Evolutionary conservation across 1,140 invertebrate species (phyloP), one percentile per base, ranked within the genome.

Genomic region (Ooceraea biroi): DNA sequence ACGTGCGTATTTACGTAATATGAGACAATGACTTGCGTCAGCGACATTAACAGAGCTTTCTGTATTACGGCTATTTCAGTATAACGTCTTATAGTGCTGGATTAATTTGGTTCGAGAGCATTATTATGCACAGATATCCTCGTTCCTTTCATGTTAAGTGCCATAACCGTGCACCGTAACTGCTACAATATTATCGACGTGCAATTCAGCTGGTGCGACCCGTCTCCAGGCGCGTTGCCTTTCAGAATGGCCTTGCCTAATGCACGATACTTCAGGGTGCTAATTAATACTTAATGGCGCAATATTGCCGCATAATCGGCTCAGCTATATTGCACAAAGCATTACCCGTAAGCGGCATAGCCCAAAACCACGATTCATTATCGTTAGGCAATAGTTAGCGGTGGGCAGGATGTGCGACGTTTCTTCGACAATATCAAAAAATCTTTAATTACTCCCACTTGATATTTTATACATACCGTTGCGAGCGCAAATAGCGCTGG

Each of bases 231-330:
- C 36, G 27, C 30, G 27, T 63, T 57, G 41, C 77, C 52, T 74
- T 36, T 78, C 52, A 12, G 1, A 44, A 61, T 82, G 27, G 48
- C 5, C 27, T 52, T 22, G 36, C 19, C 14, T 66, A 60, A 60
- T 61, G 71, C 50, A 73, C 41, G n/a, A 78, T 76, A 76, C 73
- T 89, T 76, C 50, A 44, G 25, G 46, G 19, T 12, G 46, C 52
- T 88, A 89, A 89, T 89, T 89, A 89, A 85, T 85, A 89, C 83
- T 87, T 88, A 88, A 89, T 85, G 73, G 57, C 61, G 50, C 44
- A 76, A 77, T 69, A 46, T 41, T 19, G 50, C 30, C 78, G 36
- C 55, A 55, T 88, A 88, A 89, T 88, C 86, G 84, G 84, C 84
- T 89, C 69, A 88, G 71, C 78, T 85, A 52, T 74, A 65, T 88